Evolutionary conservation across 2,797 vertebrate genomes (phyloP), one percentile per base, ranked within the genome.

Genomic region (Sardinella longiceps): DNA sequence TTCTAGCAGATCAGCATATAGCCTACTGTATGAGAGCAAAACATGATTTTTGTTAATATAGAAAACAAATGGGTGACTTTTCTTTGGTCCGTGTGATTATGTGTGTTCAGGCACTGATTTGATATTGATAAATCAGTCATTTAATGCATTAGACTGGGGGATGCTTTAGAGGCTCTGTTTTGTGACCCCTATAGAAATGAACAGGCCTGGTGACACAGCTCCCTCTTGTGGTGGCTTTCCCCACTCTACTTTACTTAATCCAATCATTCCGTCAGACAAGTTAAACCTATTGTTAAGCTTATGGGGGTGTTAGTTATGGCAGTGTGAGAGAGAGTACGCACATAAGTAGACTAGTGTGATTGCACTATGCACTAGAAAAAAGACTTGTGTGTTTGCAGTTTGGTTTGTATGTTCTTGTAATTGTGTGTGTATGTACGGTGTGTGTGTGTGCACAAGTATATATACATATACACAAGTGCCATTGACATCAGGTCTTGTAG

Each of bases 401-500:
- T 1, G 7, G 84, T 28, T 80, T 89, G 88, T 86, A 80, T 89
- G 89, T 43, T 1, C 4, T 7, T 43, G 43, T 48, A 5, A 48
- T 0, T 2, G 46, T 48, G 12, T 5, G 53, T 23, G 56, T 5
- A 5, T 60, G 56, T 60, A 23, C 5, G 20, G 10, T 6, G n/a
- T 10, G 60, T 28, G 60, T 63, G 60, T 28, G 28, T 30, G 28
- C 33, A 12, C 25, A 25, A 12, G 63, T 48, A 28, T 33, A 30
- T 33, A 14, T 33, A 33, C 39, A 33, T 33, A 30, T 6, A 20
- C 30, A 33, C 30, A 15, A 37, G 30, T 37, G 66, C 3, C 39
- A 33, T 74, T 3, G 0, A 14, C 4, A 30, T 14, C 25, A 28
- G 25, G 25, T 63, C 11, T 28, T 63, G 25, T 10, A 63, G 58